phyloP scores from a whole-genome alignment of 92 coral and sea anemone genomes.

The Pocillopora grandis region DNA sequence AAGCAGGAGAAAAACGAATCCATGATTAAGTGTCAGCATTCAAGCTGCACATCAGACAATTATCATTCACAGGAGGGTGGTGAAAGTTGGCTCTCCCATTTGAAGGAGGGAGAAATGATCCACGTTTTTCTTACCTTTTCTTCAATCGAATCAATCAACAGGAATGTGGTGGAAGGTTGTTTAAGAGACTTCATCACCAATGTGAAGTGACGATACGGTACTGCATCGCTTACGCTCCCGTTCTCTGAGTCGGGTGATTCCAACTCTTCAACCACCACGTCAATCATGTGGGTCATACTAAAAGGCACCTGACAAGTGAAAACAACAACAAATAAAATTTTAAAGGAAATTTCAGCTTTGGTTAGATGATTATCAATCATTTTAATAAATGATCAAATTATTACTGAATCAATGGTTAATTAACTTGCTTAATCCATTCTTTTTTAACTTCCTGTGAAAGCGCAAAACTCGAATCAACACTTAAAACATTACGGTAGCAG shows the following conservation, averaged over 20 bases:
- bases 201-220: slow-evolving; percentile 78
- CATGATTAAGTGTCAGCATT: background rate
- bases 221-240: slow-evolving; percentile 15
- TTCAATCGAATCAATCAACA: slow-evolving; percentile 76
- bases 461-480: too few relatives aligned
- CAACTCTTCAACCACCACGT: slow-evolving; percentile 81
- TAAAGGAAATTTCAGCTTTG: background rate
- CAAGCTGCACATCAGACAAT: background rate
- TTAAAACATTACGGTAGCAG: too few relatives aligned
- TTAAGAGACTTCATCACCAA: slow-evolving; percentile 74
- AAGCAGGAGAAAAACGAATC: background rate
- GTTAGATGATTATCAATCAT: background rate
- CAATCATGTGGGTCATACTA: slow-evolving; percentile 77
- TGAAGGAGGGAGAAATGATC: background rate
- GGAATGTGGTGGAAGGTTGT: slow-evolving; percentile 72
- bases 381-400: background rate
- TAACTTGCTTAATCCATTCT: too few relatives aligned
- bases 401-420: too few relatives aligned
- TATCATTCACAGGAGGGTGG: background rate
- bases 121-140: slow-evolving; percentile 57
- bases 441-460: too few relatives aligned
- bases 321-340: background rate
- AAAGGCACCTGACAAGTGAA: slow-evolving; percentile 72
- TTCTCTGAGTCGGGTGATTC: slow-evolving; percentile 77
- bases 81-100: background rate